Percentiles rank a stretch among this genome's conserved stretches.
Evolutionary conservation across 2,797 vertebrate species (phyloP).

Genomic region (Spheniscus humboldti): DNA sequence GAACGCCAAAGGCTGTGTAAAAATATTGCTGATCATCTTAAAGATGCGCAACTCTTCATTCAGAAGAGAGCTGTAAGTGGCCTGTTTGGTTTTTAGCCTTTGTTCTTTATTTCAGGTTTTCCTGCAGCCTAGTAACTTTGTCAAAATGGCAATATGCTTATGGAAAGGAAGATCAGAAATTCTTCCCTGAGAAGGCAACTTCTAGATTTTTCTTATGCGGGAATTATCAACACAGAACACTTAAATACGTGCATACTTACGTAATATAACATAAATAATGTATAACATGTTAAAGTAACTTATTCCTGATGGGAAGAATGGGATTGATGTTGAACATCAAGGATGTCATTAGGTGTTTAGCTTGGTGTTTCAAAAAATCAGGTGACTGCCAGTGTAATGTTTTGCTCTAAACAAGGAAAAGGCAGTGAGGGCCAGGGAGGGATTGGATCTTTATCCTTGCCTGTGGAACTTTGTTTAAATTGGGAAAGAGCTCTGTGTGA

Average conservation of each 20-base stretch:
- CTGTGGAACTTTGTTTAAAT: neutral
- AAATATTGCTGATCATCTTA: conserved; percentile 85
- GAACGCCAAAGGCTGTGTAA: conserved; percentile 84
- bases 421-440: neutral
- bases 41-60: conserved; percentile 89
- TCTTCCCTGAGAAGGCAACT: neutral
- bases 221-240: neutral
- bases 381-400: neutral
- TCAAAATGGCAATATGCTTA: neutral
- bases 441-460: neutral
- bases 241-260: neutral
- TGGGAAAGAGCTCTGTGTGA: neutral
- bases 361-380: neutral
- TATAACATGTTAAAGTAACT: neutral
- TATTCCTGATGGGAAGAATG: neutral
- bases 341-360: neutral
- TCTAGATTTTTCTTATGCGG: neutral
- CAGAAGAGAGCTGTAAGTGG: conserved; percentile 88
- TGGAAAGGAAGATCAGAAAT: neutral
- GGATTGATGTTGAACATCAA: neutral
- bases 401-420: neutral
- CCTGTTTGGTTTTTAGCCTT: neutral
- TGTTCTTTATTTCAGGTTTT: neutral
- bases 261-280: neutral
- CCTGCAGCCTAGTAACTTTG: neutral